phyloP scores from a whole-genome alignment of 2,888 invertebrate genomes.

The Lycocerus yunnanus region DNA sequence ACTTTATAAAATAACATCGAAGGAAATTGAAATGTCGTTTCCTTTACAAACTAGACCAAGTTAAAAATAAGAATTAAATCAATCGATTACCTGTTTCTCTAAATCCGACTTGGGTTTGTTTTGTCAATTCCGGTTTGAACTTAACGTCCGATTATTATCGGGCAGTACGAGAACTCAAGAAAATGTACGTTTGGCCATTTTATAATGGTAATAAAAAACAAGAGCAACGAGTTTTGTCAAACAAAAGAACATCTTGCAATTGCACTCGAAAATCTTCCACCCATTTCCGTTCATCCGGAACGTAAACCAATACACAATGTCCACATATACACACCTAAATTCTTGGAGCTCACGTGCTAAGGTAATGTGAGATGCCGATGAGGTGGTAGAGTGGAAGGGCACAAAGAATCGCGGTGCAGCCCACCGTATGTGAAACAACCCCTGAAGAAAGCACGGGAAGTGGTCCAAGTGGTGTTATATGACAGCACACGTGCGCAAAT shows the following conservation, averaged over 20 bases:
- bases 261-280: conserved; percentile 45
- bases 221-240: conserved; percentile 7
- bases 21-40: conserved; percentile 35
- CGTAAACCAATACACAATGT: conserved; percentile 40
- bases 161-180: background rate
- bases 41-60: conserved; percentile 22
- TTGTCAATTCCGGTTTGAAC: background rate
- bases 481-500: conserved; percentile 54
- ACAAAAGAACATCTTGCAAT: conserved; percentile 30
- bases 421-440: conserved; percentile 39
- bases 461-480: conserved; percentile 48
- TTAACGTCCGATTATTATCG: background rate
- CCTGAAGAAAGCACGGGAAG: conserved; percentile 49
- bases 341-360: conserved; percentile 30
- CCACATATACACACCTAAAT: conserved; percentile 35
- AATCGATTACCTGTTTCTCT: background rate
- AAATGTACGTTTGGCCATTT: conserved; percentile 3
- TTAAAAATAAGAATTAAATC: background rate
- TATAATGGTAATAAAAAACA: conserved; percentile 5
- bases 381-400: conserved; percentile 31
- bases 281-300: conserved; percentile 46
- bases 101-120: background rate
- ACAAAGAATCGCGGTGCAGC: conserved; percentile 35
- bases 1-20: conserved; percentile 18
- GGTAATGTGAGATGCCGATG: conserved; percentile 23